These are phyloP conservation scores for Dreissena rostriformis DNA, from an alignment of 1,140 invertebrate species.

Conservation along the genomic window DNA sequence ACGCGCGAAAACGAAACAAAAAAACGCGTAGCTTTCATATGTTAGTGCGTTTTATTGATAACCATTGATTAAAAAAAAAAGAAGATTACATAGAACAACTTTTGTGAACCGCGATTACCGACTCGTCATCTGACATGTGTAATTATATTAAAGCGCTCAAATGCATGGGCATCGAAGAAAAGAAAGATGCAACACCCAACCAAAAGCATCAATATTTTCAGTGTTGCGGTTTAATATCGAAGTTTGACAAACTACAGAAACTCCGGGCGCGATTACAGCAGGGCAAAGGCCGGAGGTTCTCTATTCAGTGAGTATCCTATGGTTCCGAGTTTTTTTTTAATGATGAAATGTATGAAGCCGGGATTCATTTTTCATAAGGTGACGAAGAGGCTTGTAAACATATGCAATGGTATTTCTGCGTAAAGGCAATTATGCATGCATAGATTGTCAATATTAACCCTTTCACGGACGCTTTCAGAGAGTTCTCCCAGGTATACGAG, in stretches of 20 bases:
- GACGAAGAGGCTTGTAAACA: background rate
- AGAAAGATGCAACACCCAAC: background rate
- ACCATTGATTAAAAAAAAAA: too few species aligned
- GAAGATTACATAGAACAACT: too few species aligned
- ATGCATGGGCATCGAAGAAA: background rate
- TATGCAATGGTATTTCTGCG: background rate
- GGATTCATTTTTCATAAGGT: background rate
- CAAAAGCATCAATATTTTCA: background rate
- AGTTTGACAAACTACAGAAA: slow-evolving; percentile 20
- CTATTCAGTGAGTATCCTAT: background rate
- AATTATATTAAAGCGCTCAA: background rate
- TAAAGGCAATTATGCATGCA: background rate
- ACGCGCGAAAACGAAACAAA: background rate
- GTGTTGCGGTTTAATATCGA: slow-evolving; percentile 25
- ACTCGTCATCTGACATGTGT: too few species aligned
- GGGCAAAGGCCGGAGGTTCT: slow-evolving; percentile 23
- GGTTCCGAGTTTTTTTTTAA: background rate
- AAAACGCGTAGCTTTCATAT: too few species aligned
- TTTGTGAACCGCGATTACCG: too few species aligned
- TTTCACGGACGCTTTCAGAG: slow-evolving; percentile 17
- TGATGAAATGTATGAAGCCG: background rate
- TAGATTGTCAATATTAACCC: background rate
- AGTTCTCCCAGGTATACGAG: slow-evolving; percentile 27
- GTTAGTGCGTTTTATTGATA: too few species aligned
- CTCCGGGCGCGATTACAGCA: background rate